A percentile compares a stretch with the other conserved stretches of the same genome.
These are phyloP conservation scores for Morus bassanus DNA, from an alignment of 2,797 vertebrate genomes.

Conservation along the genomic window DNA sequence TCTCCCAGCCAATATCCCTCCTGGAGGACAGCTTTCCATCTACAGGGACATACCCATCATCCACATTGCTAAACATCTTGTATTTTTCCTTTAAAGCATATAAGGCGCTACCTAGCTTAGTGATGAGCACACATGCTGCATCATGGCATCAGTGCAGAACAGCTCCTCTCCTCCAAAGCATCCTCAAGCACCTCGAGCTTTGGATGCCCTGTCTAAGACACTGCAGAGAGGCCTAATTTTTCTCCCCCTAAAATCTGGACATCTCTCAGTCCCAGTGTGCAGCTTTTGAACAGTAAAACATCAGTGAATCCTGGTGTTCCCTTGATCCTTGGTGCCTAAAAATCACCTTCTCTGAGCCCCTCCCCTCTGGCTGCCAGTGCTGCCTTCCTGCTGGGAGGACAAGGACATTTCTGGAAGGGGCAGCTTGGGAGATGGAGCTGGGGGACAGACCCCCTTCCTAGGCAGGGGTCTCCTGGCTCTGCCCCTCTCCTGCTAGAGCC, in stretches of 20 bases:
- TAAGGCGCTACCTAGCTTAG: background rate
- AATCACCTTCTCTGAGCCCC: background rate
- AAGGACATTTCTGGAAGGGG: background rate
- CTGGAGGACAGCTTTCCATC: background rate
- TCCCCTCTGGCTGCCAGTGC: fast-evolving
- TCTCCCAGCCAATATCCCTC: background rate
- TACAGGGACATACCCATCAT: background rate
- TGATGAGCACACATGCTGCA: background rate
- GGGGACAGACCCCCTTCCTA: background rate
- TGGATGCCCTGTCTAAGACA: background rate
- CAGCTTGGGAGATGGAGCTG: background rate
- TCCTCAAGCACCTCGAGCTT: background rate
- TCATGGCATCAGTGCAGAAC: background rate
- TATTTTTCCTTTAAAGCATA: background rate
- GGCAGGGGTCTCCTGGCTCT: background rate
- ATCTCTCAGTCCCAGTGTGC: background rate
- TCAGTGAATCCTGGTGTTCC: background rate
- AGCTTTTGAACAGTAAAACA: background rate
- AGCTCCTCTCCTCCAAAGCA: background rate
- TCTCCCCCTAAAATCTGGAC: background rate
- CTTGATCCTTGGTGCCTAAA: background rate
- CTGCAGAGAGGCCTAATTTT: background rate
- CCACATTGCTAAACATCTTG: fast-evolving
- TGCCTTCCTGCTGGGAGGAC: background rate
- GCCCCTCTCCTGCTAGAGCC: background rate